phyloP scores from a whole-genome alignment of 2,888 invertebrate genomes.

The Sinopyrophorus schimmeli region DNA sequence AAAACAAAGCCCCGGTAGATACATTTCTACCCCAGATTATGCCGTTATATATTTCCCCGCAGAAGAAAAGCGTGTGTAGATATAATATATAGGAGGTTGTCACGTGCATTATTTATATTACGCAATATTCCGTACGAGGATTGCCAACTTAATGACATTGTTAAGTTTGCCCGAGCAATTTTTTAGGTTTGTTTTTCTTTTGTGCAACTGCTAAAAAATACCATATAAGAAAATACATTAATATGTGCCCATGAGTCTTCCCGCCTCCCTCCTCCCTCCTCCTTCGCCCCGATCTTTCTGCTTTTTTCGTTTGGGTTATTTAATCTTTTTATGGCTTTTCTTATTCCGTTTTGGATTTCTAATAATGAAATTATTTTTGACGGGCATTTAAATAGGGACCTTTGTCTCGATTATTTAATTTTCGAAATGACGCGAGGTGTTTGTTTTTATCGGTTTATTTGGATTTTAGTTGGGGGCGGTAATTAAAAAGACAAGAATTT shows the following conservation, averaged over 20 bases:
- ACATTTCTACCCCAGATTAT: constrained; percentile 54
- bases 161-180: constrained; percentile 30
- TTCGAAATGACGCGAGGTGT: too few relatives aligned
- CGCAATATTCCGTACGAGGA: constrained; percentile 46
- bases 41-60: constrained; percentile 50
- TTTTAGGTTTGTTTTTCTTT: constrained; percentile 26
- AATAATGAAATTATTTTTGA: too few relatives aligned
- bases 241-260: constrained; percentile 17
- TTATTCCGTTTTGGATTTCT: too few relatives aligned
- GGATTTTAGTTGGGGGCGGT: too few relatives aligned
- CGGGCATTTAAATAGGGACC: too few relatives aligned
- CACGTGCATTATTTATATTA: constrained; percentile 53
- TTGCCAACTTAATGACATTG: constrained; percentile 52
- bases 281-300: too few relatives aligned
- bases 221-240: constrained; percentile 12
- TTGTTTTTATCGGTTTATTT: too few relatives aligned
- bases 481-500: too few relatives aligned
- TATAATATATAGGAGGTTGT: constrained; percentile 53
- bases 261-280: too few relatives aligned
- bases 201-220: constrained; percentile 11
- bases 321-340: too few relatives aligned
- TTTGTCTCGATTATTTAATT: too few relatives aligned
- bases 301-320: too few relatives aligned
- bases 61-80: constrained; percentile 49
- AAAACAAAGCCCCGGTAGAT: constrained; percentile 52